Evolutionary conservation across 2,113 vertebrate species (phyloP).

Genomic region (Mesoclemmys tuberculata): DNA sequence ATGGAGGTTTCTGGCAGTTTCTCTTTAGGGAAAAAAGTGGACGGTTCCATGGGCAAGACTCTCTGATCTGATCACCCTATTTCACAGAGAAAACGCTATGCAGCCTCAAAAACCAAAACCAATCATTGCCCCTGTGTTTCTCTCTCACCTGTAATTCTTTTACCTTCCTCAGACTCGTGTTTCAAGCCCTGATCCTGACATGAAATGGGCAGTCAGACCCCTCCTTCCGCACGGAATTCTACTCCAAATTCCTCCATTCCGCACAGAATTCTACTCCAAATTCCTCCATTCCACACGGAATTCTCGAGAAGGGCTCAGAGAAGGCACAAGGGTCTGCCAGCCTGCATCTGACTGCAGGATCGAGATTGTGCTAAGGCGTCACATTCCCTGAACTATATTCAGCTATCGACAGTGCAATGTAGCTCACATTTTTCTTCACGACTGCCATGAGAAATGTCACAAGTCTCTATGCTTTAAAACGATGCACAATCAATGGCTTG

Average conservation of each 20-base stretch:
- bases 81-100: background rate
- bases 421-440: background rate
- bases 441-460: background rate
- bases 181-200: background rate
- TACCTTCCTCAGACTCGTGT: background rate
- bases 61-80: background rate
- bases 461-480: background rate
- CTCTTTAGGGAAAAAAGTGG: background rate
- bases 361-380: background rate
- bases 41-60: background rate
- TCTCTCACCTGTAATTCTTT: background rate
- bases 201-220: background rate
- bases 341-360: background rate
- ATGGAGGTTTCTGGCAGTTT: background rate
- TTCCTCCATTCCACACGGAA: background rate
- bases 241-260: too few species aligned
- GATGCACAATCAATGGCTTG: background rate
- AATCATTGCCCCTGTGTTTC: background rate
- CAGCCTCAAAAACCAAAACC: background rate
- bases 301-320: background rate
- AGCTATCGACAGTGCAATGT: background rate
- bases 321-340: background rate
- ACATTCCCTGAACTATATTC: background rate
- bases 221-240: background rate
- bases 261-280: too few species aligned